phyloP scores from a whole-genome alignment of 1,140 invertebrate genomes.

The Teleopsis dalmanni region DNA sequence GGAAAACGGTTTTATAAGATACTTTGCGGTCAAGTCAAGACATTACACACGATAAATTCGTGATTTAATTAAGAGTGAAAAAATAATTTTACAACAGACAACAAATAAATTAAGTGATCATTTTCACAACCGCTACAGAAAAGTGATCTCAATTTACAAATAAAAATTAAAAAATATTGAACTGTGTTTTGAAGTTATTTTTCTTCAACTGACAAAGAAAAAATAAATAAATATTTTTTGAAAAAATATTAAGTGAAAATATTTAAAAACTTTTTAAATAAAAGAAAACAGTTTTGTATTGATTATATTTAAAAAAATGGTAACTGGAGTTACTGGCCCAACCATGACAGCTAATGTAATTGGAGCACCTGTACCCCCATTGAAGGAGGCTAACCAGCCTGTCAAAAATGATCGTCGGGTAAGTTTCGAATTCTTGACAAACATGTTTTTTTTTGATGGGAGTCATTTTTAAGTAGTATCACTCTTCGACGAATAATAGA shows the following conservation, averaged over 20 bases:
- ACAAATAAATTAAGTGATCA: background rate
- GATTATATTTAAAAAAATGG: conserved; percentile 28
- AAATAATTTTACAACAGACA: background rate
- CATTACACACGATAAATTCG: no score
- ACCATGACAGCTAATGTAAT: conserved; percentile 36
- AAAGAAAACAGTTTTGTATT: conserved; percentile 11
- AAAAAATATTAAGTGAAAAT: conserved; percentile 2
- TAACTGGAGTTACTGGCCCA: conserved; percentile 36
- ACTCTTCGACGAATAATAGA: no score
- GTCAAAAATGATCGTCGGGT: conserved; percentile 43
- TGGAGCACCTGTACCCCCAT: conserved; percentile 30
- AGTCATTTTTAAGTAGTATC: no score
- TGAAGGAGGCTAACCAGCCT: conserved; percentile 35
- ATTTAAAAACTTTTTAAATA: conserved; percentile 7
- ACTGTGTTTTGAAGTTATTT: no score
- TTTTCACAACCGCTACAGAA: conserved; percentile 5
- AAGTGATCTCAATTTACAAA: background rate
- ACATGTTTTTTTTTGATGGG: no score
- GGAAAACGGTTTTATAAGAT: background rate
- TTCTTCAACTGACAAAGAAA: no score
- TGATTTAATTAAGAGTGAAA: background rate
- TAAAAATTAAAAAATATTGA: background rate
- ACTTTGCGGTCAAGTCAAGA: no score
- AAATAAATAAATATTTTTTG: background rate
- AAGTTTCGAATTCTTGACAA: no score